Percentiles rank a stretch among this genome's conserved stretches.
Conservation (phyloP, 2,888 invertebrate species). For the Apotomis capreana region DNA sequence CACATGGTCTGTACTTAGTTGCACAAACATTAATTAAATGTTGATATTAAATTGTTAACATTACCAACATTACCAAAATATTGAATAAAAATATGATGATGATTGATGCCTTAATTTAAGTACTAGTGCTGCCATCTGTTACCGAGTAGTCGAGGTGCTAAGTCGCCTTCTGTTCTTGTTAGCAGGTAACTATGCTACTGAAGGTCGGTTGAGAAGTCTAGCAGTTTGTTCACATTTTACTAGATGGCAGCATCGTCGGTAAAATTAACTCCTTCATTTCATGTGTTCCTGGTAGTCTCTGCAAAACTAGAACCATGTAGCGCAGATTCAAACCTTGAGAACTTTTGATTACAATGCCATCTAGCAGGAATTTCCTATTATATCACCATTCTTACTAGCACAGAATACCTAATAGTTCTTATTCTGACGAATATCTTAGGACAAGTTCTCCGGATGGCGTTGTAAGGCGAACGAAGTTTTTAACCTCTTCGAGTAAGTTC, state of each 20-base stretch:
- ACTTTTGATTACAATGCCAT: conserved; percentile 29
- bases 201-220: neutral
- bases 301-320: conserved; percentile 41
- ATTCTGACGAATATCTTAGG: no score
- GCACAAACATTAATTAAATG: no score
- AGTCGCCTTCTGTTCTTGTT: neutral
- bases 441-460: no score
- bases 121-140: conserved; percentile 29
- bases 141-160: neutral
- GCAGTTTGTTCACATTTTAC: neutral
- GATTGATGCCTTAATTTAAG: neutral
- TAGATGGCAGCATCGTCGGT: conserved; percentile 28
- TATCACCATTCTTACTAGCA: no score
- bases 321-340: conserved; percentile 33
- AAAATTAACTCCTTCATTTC: neutral
- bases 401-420: no score
- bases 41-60: no score
- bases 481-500: no score
- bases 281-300: conserved; percentile 27
- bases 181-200: neutral
- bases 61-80: no score
- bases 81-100: no score
- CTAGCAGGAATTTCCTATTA: neutral
- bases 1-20: no score
- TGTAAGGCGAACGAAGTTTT: no score